Base-by-base conservation (phyloP, 2,888 invertebrate species). In the Pegoplata infirma region DNA sequence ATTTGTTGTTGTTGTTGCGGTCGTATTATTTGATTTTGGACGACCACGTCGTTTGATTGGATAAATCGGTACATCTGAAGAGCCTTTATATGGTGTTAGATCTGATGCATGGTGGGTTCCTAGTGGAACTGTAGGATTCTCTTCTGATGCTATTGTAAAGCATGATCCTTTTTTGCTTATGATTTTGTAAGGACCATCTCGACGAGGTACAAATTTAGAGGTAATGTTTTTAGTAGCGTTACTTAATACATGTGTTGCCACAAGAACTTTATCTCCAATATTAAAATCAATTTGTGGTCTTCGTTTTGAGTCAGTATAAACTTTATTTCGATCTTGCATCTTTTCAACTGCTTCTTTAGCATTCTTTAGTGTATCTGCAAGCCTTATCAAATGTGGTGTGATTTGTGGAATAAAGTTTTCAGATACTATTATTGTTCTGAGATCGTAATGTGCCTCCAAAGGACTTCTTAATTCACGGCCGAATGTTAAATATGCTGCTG, bases 381-480 rank as follows among this genome's bases (percentile, higher is more conserved):
- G 55, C 12, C 23, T 55, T 7, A 74, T 12, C 21, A 67, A 53
- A 58, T 66, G 40, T 32, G 66, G 64, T 25, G 68, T 68, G 28
- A 68, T 68, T 44, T 68, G 68, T 5, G 56, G 68, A 56, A 58
- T 49, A 49, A 58, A 66, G 28, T 73, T 73, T 56, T 74, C 73
- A 3, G 73, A 47, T 19, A 49, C 10, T 8, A 71, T 58, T 17
- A 72, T 59, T 6, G 66, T 10, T 61, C 55, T 71, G n/a, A 76
- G 49, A 25, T 76, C 76, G 51, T 51, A 36, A 12, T 71, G 46
- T 2, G 47, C 72, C 47, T 77, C 67, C 4, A 51, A 21, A 25
- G 58, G 77, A 6, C 40, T 77, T 47, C 77, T 72, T 61, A 77
- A 36, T 16, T 72, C 75, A 46, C 68, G 12, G 16, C 75, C 75